Base-by-base conservation (phyloP, 1,140 invertebrate species). In the Tribolium madens region DNA sequence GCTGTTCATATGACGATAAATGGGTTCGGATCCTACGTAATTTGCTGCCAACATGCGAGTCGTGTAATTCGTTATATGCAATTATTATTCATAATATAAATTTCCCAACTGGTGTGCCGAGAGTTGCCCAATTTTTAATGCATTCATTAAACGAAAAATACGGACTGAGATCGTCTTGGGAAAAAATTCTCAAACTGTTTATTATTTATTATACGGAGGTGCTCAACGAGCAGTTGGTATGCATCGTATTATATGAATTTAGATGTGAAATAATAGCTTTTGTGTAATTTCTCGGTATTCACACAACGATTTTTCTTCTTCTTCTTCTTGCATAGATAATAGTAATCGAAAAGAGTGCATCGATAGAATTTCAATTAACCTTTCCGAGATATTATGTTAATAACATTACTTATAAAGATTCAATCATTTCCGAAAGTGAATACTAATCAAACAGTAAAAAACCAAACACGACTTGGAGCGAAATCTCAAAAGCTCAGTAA, bases 1-100 rank as follows among this genome's bases (percentile, higher is more conserved):
- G 57, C 57, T 33, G 57, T 64, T 64, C 57, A 14, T 64, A 64
- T 26, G 57, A 64, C 57, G 57, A 64, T 64, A 64, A 64, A 64
- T 64, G 57, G 26, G 21, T 64, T 64, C 57, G 26, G 57, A 64
- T 64, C 57, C 57, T 64, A 33, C 26, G 57, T 64, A 64, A 64
- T 64, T 64, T 64, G 57, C 57, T 33, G 57, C 57, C 18, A 64
- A 64, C 57, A 64, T 64, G 57, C 57, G 21, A 64, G 57, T 64
- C 57, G 7, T n/a, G 57, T 64, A 64, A 64, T 64, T 64, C 57
- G 21, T 33, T 42, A 42, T 42, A n/a, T 64, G 57, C 57, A 64
- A 64, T 64, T 64, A 64, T 64, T 64, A 64, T 64, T 21, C 57
- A 64, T 64, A 64, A 18, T 64, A 33, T 64, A 42, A 42, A 64